Evolutionary conservation across 2,888 invertebrate genomes (phyloP).

Genomic region (Rotaria socialis): DNA sequence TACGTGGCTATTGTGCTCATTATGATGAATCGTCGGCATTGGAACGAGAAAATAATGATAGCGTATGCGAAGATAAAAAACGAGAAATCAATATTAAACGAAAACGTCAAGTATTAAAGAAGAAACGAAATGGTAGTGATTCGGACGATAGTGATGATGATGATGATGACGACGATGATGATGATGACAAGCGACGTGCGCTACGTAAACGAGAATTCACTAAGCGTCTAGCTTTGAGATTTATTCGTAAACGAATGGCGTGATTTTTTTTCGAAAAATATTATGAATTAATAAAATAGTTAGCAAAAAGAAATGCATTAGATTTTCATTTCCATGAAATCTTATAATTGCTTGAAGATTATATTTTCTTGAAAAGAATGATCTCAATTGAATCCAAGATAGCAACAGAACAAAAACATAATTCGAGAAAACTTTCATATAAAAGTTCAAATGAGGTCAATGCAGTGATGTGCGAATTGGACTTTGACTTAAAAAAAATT

Average conservation of each 20-base stretch:
- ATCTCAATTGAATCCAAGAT: too few relatives aligned
- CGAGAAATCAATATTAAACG: neutral
- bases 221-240: conserved; percentile 1
- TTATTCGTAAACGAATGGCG: neutral
- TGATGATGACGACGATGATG: neutral
- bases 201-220: neutral
- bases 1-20: neutral
- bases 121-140: neutral
- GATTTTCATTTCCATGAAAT: too few relatives aligned
- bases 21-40: neutral
- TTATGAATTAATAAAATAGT: too few relatives aligned
- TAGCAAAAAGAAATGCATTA: too few relatives aligned
- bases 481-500: too few relatives aligned
- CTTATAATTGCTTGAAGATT: too few relatives aligned
- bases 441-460: too few relatives aligned
- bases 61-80: neutral
- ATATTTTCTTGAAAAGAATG: too few relatives aligned
- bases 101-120: neutral
- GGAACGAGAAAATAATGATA: neutral
- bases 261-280: neutral
- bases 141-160: neutral
- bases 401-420: too few relatives aligned
- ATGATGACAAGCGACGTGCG: neutral
- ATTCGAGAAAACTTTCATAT: too few relatives aligned
- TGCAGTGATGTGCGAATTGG: too few relatives aligned